Evolutionary conservation across 2,113 vertebrate species (phyloP).

Genomic region (Trematomus loennbergii): DNA sequence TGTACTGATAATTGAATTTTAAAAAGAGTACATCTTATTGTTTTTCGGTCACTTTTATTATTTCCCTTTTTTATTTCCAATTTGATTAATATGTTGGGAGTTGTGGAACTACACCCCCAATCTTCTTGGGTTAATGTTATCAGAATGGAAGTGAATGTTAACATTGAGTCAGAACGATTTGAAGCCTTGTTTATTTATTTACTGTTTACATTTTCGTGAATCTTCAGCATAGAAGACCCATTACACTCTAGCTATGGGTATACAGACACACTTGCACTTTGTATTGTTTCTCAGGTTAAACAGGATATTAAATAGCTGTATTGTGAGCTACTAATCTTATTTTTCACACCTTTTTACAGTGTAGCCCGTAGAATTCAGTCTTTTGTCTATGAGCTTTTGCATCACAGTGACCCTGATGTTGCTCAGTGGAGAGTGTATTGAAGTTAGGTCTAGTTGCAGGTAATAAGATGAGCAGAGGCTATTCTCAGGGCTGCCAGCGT

Average conservation of each 20-base stretch:
- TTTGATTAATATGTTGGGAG: background rate
- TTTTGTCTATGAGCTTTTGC: background rate
- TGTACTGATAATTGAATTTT: background rate
- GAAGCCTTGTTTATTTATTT: background rate
- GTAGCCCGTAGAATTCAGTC: background rate
- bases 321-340: background rate
- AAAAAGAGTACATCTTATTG: background rate
- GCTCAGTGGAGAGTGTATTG: constrained; percentile 1
- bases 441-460: constrained; percentile 2
- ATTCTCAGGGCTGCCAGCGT: constrained; percentile 50
- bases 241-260: background rate
- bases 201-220: background rate
- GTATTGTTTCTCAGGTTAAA: background rate
- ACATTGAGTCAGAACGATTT: background rate
- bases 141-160: background rate
- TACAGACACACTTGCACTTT: background rate
- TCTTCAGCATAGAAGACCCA: background rate
- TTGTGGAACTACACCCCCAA: background rate
- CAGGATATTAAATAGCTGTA: background rate
- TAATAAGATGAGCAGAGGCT: constrained; percentile 56
- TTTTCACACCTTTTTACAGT: background rate
- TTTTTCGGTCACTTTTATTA: background rate
- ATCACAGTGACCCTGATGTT: constrained; percentile 1
- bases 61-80: background rate
- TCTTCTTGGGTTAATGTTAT: background rate